Conservation (phyloP, 2,888 invertebrate genomes). For the Timema podura region DNA sequence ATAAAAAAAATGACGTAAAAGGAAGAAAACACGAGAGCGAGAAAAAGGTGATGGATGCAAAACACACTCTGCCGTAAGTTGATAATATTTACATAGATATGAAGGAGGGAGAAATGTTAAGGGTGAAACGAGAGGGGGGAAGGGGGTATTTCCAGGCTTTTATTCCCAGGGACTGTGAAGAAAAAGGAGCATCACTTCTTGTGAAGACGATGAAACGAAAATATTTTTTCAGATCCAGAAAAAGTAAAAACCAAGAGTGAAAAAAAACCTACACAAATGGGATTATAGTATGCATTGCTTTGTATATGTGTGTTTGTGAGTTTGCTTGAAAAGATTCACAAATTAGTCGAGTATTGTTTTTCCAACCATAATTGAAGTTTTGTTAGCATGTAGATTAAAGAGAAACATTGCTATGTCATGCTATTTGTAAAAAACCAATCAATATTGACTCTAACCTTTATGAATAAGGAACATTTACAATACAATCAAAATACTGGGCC, state of each 20-base stretch:
- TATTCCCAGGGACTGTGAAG: neutral
- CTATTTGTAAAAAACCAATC: too few relatives aligned
- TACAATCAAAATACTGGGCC: too few relatives aligned
- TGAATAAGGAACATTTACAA: too few relatives aligned
- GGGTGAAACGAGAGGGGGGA: neutral
- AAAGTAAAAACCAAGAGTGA: conserved; percentile 11
- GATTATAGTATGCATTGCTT: too few relatives aligned
- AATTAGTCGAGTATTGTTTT: too few relatives aligned
- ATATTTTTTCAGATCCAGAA: conserved; percentile 40
- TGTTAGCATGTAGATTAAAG: too few relatives aligned
- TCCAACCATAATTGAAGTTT: too few relatives aligned
- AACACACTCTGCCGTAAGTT: conserved; percentile 14
- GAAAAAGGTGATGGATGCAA: conserved; percentile 17
- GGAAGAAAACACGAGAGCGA: conserved; percentile 7
- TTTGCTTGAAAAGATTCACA: too few relatives aligned
- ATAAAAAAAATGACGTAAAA: neutral
- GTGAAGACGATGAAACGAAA: conserved; percentile 44
- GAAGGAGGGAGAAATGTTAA: neutral
- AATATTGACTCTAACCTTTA: too few relatives aligned
- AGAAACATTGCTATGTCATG: too few relatives aligned
- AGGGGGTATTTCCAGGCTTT: conserved; percentile 5
- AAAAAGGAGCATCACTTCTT: conserved; percentile 4
- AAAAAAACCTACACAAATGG: too few relatives aligned
- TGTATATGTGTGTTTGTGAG: too few relatives aligned
- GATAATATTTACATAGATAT: conserved; percentile 17